Evolutionary conservation across 2,888 invertebrate species (phyloP), one percentile per base, ranked within the genome.

Genomic region (Aradus depressus): DNA sequence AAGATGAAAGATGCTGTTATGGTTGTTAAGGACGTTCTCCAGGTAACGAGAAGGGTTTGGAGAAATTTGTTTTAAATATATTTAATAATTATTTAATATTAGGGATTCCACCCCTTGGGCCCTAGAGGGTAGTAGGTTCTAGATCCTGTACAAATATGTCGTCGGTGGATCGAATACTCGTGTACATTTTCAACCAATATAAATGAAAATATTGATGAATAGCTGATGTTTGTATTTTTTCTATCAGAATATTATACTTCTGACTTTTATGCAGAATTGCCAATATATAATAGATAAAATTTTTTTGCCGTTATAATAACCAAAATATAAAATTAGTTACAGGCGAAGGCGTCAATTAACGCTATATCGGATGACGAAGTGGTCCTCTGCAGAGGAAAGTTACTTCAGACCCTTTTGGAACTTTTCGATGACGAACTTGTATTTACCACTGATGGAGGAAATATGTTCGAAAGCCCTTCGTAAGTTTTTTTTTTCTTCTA

Each of bases 1-100:
- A 42, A 19, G 22, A 54, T 38, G 32, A 43, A 50, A 49, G 34
- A 22, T 26, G 44, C 34, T 37, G 51, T 42, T 28, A 48, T 44
- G 14, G 41, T 38, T 2, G 41, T 44, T 23, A 35, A 50, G 22
- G 44, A 50, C 25, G 50, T 44, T 5, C 44, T 51, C 21, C 39
- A 37, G 23, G 34, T 35, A 49, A 44, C 39, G n/a, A n/a, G n/a
- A n/a, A n/a, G n/a, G n/a, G n/a, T n/a, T n/a, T n/a, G n/a, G n/a
- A n/a, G n/a, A n/a, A n/a, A n/a, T n/a, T n/a, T n/a, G n/a, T n/a
- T n/a, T n/a, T n/a, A n/a, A n/a, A n/a, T n/a, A n/a, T n/a, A n/a
- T n/a, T n/a, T n/a, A n/a, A n/a, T n/a, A n/a, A n/a, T n/a, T n/a
- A n/a, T n/a, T n/a, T n/a, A n/a, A n/a, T n/a, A n/a, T n/a, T n/a